Conservation (phyloP, 2,113 vertebrate genomes). For the Ornithorhynchus anatinus region DNA sequence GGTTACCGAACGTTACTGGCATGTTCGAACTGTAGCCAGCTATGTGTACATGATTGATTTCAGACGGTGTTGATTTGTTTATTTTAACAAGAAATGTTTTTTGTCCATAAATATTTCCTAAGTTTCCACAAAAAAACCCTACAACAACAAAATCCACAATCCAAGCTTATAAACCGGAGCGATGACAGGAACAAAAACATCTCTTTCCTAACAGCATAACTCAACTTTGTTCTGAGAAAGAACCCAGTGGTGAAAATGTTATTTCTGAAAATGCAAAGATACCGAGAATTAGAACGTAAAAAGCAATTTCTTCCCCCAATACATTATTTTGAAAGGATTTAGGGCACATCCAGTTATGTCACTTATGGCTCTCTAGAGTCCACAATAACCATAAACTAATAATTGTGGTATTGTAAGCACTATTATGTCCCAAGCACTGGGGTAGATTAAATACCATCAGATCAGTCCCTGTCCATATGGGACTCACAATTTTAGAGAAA, state of each 20-base stretch:
- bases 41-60: background rate
- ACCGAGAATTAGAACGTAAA: background rate
- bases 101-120: background rate
- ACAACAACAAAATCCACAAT: too few relatives aligned
- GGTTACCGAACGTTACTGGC: background rate
- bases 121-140: background rate
- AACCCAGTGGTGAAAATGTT: background rate
- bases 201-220: background rate
- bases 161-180: too few relatives aligned
- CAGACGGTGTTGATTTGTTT: background rate
- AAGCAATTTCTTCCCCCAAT: background rate
- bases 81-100: background rate
- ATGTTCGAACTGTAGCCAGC: background rate
- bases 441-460: background rate
- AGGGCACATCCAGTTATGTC: background rate
- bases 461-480: background rate
- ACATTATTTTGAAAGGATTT: background rate
- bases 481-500: too few relatives aligned
- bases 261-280: too few relatives aligned
- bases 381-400: too few relatives aligned
- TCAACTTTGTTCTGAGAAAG: conserved; percentile 2
- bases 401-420: background rate
- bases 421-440: background rate
- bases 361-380: background rate
- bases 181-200: background rate